These are phyloP conservation scores for Lethrus apterus DNA, from an alignment of 1,140 invertebrate species.

Conservation along the genomic window DNA sequence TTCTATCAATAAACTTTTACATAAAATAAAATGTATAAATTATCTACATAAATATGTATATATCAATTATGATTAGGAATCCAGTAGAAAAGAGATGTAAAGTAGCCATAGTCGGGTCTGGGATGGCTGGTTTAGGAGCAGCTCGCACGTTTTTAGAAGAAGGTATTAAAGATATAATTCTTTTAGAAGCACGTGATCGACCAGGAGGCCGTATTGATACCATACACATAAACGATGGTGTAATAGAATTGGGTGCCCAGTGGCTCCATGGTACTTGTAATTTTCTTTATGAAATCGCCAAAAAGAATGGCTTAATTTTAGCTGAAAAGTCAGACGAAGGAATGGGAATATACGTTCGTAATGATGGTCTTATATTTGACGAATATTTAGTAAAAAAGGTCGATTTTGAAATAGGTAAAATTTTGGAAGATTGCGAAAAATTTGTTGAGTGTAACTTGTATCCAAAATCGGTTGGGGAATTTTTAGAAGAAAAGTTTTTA, in stretches of 20 bases:
- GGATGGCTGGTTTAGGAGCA: slow-evolving; percentile 52
- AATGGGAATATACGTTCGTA: slow-evolving; percentile 46
- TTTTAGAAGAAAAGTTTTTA: slow-evolving; percentile 42
- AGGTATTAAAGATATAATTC: slow-evolving; percentile 46
- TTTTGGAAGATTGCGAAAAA: slow-evolving; percentile 47
- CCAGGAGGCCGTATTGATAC: slow-evolving; percentile 58
- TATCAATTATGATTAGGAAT: not conserved
- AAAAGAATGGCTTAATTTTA: slow-evolving; percentile 42
- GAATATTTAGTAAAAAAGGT: slow-evolving; percentile 44
- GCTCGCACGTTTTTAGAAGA: slow-evolving; percentile 45
- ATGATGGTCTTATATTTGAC: slow-evolving; percentile 45
- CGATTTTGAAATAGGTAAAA: slow-evolving; percentile 43
- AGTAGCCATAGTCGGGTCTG: slow-evolving; percentile 54
- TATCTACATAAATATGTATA: too few relatives aligned
- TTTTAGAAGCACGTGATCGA: slow-evolving; percentile 50
- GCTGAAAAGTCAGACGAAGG: slow-evolving; percentile 45
- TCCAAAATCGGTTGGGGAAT: slow-evolving; percentile 43
- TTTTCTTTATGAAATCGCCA: slow-evolving; percentile 45
- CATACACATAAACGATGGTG: slow-evolving; percentile 36
- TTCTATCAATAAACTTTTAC: too few relatives aligned
- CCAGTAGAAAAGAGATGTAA: slow-evolving; percentile 15
- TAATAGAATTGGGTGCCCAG: slow-evolving; percentile 63
- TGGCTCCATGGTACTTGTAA: slow-evolving; percentile 66
- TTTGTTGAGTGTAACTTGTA: slow-evolving; percentile 36
- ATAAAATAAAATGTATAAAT: too few relatives aligned